Evolutionary conservation across 2,888 invertebrate species (phyloP).

Genomic region (Nomada flava): DNA sequence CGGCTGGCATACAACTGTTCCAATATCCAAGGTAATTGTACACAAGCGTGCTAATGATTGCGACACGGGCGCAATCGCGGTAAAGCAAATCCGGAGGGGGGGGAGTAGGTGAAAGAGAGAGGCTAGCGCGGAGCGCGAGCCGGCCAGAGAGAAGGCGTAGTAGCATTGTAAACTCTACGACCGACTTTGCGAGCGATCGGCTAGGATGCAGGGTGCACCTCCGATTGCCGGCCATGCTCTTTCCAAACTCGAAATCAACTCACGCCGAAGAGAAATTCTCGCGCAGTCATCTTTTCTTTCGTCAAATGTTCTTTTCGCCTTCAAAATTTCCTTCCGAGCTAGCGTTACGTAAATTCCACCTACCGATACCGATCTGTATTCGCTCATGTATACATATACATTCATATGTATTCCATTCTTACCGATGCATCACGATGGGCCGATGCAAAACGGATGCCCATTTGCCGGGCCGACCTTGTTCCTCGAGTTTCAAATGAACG

Average conservation of each 20-base stretch:
- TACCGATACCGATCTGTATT: constrained; percentile 2
- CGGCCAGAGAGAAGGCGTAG: constrained; percentile 56
- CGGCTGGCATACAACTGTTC: constrained; percentile 45
- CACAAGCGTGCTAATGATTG: constrained; percentile 68
- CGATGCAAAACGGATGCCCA: constrained; percentile 20
- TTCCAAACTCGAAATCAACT: constrained; percentile 69
- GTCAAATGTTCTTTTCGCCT: no score
- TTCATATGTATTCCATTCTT: constrained; percentile 12
- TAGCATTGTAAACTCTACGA: constrained; percentile 64
- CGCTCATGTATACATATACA: background rate
- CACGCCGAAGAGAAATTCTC: constrained; percentile 58
- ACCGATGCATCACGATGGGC: background rate
- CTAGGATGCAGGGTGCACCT: constrained; percentile 54
- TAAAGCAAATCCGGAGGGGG: constrained; percentile 38
- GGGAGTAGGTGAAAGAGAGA: constrained; percentile 22
- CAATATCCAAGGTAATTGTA: constrained; percentile 73
- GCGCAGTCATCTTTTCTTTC: no score
- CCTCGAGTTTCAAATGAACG: background rate
- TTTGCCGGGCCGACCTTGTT: no score
- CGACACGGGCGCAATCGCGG: constrained; percentile 65
- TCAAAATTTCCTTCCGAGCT: background rate
- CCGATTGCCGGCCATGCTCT: constrained; percentile 58
- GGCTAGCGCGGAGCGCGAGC: constrained; percentile 16
- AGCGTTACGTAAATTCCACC: background rate
- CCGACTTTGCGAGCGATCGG: constrained; percentile 61